Conservation (phyloP, 2,113 vertebrate genomes). For the Thymallus thymallus region DNA sequence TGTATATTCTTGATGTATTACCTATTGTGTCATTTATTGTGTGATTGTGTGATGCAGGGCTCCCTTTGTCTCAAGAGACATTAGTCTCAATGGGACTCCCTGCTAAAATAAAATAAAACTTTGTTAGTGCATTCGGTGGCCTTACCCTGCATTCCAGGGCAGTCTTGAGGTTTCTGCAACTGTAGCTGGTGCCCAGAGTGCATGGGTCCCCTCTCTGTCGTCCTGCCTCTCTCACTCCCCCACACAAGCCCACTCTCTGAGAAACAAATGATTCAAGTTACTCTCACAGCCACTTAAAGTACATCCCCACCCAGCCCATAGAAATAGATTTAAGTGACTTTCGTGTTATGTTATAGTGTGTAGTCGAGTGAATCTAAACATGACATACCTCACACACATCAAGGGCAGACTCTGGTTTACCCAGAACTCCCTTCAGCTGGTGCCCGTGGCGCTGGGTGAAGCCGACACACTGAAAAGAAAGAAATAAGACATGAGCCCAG, state of each 20-base stretch:
- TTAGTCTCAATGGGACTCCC: background rate
- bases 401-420: constrained; percentile 30
- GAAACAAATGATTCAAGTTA: background rate
- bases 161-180: constrained; percentile 67
- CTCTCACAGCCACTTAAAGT: no score
- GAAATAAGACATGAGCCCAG: background rate
- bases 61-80: background rate
- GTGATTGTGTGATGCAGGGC: no score
- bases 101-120: background rate
- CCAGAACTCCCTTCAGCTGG: constrained; percentile 26
- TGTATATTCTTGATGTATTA: no score
- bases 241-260: constrained; percentile 57
- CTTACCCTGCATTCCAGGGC: constrained; percentile 78
- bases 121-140: background rate
- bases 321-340: no score
- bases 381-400: constrained; percentile 54
- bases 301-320: no score
- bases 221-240: fast-evolving
- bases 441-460: constrained; percentile 50
- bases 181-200: constrained; percentile 60
- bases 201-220: constrained; percentile 64
- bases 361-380: no score
- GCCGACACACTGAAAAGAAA: constrained; percentile 63
- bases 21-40: no score
- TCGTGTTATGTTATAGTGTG: no score